Percentiles rank a stretch among this genome's conserved stretches.
Evolutionary conservation across 2,113 vertebrate species (phyloP).

Genomic region (Athene noctua): DNA sequence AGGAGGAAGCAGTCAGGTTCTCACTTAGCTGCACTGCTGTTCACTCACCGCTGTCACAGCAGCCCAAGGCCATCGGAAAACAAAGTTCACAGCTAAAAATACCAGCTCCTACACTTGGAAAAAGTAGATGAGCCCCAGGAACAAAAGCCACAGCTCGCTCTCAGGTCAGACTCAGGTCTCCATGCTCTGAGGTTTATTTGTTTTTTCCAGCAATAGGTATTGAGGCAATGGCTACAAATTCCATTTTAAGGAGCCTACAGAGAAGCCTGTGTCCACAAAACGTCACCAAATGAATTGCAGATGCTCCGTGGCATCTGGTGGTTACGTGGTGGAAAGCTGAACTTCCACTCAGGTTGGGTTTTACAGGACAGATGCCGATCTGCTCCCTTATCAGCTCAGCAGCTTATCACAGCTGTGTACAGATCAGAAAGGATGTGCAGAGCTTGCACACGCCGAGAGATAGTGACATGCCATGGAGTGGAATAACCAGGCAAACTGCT

Average conservation of each 20-base stretch:
- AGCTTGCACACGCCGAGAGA: background rate
- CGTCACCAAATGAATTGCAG: background rate
- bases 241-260: background rate
- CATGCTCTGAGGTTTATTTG: fast-evolving
- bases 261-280: background rate
- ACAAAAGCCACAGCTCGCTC: background rate
- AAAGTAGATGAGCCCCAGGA: background rate
- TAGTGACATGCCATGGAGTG: background rate
- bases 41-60: background rate
- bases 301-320: background rate
- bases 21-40: background rate
- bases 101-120: background rate
- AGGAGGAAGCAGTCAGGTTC: background rate
- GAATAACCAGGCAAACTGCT: background rate
- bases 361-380: background rate
- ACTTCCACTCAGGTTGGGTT: background rate
- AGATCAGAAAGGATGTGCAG: background rate
- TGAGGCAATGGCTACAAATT: background rate
- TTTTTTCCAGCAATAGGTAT: background rate
- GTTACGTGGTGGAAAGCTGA: constrained; percentile 28
- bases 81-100: background rate
- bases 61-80: background rate
- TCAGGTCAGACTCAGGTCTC: background rate
- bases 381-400: constrained; percentile 12
- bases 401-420: background rate